Evolutionary conservation across 2,888 invertebrate genomes (phyloP), one percentile per base, ranked within the genome.

Genomic region (Synergus umbraculus): DNA sequence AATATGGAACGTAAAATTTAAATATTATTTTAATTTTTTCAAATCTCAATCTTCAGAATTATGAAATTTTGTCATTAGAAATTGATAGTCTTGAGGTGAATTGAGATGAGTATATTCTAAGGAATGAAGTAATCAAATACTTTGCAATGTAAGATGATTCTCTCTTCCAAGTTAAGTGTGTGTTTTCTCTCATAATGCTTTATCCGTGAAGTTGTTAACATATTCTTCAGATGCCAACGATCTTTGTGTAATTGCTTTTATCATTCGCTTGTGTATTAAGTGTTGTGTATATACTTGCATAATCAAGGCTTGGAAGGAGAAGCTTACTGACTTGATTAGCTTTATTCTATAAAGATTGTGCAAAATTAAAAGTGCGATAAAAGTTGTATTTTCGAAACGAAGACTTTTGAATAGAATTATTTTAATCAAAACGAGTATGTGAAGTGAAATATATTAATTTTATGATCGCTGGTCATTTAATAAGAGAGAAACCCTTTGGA

Each of bases 221-320:
- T 69, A 46, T 46, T 22, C 67, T 69, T 22, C n/a, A 13, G 29
- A 69, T 54, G 69, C 69, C 69, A 69, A 37, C 69, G 49, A 69
- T 69, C 49, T 69, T 69, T 69, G 37, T 54, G 22, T 69, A 69
- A 69, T 54, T 69, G 69, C 69, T 69, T 46, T 69, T 37, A 49
- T 22, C 49, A 54, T 69, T 69, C 15, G 29, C 49, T 22, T 69
- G 9, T 22, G 43, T 29, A n/a, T 44, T 43, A 66, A 66, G 66
- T 44, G 43, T 66, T 66, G 43, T n/a, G 10, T 29, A 49, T 13
- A 13, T 69, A 49, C 69, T 49, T 69, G 69, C 49, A 69, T 69
- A 69, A 69, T 69, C 29, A 8, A 69, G 46, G 4, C 29, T 69
- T 49, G 29, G 49, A 49, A 49, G 49, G 37, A 69, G 29, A 69